Conservation (phyloP, 1,140 invertebrate genomes). For the Sminthurinus signatus region DNA sequence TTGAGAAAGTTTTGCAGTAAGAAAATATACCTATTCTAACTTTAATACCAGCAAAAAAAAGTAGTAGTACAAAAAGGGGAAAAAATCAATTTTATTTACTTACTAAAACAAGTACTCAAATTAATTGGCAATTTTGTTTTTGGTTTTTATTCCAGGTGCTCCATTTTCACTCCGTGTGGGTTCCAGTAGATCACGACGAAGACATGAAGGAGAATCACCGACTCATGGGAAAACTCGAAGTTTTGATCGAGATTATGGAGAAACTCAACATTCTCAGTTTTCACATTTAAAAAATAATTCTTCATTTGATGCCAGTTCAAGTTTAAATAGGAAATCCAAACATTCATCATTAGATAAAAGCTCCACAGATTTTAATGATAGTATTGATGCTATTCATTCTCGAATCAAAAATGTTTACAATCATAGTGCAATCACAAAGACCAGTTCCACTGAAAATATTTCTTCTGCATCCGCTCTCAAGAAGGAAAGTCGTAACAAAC, state of each 20-base stretch:
- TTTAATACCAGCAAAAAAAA: no score
- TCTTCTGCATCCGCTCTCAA: slow-evolving; percentile 19
- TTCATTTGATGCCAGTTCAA: slow-evolving; percentile 25
- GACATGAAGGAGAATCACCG: slow-evolving; percentile 13
- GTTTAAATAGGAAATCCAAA: slow-evolving; percentile 12
- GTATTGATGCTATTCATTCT: slow-evolving; percentile 30
- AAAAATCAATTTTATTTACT: no score
- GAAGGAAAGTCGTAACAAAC: background rate
- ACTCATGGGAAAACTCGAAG: slow-evolving; percentile 38
- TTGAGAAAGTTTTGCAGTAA: no score
- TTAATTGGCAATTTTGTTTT: slow-evolving; percentile 11
- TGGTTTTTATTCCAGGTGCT: slow-evolving; percentile 49
- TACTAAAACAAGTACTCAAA: no score
- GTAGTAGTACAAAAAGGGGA: no score
- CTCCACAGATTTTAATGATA: slow-evolving; percentile 20
- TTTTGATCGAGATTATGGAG: slow-evolving; percentile 29
- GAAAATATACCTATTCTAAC: no score
- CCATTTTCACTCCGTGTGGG: slow-evolving; percentile 52
- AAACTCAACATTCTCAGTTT: background rate
- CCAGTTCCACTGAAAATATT: slow-evolving; percentile 13
- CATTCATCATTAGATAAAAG: slow-evolving; percentile 15
- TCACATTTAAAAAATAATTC: slow-evolving; percentile 7
- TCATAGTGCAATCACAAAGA: background rate
- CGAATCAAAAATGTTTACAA: slow-evolving; percentile 27
- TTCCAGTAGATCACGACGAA: slow-evolving; percentile 29